Evolutionary conservation across 2,888 invertebrate genomes (phyloP), one percentile per base, ranked within the genome.

Genomic region (Hirtodrosophila duncani): DNA sequence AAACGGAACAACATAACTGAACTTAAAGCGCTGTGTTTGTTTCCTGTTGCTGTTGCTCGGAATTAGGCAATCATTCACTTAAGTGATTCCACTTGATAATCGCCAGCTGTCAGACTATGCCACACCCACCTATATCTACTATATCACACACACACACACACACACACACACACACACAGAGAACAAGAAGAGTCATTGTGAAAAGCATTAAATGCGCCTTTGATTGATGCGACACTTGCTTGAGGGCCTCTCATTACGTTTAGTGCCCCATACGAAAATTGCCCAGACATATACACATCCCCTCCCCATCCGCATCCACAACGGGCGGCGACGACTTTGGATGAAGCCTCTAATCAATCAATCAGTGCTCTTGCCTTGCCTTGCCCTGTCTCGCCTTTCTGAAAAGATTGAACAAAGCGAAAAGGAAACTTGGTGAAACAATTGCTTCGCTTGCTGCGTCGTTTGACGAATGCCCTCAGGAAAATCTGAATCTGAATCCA

Each of bases 321-420:
- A n/a, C n/a, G n/a, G n/a, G n/a, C n/a, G n/a, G n/a, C n/a, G n/a
- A n/a, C n/a, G n/a, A n/a, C n/a, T n/a, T n/a, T n/a, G n/a, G 36
- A 48, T 50, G 57, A 50, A 45, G 67, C 69, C 78, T 81, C 78
- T 82, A 81, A 81, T 81, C 81, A 81, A 81, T 81, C 81, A 81
- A 80, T 74, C 75, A 78, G 79, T 79, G 79, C 63, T 71, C 71
- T 74, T 71, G 56, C 67, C 45, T 29, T 52, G 14, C 17, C 13
- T 13, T 20, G 10, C 36, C 3, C 14, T 13, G 9, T 13, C 9
- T 9, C 23, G 3, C 21, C 11, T 16, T 60, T 21, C 37, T 33
- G 24, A 37, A 37, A 17, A 14, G 31, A 34, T 10, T 71, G 77
- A 80, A 71, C 63, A 63, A 56, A 67, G 53, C 37, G 30, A 39